Conservation (phyloP, 2,888 invertebrate species). For the Orthosia gothica region DNA sequence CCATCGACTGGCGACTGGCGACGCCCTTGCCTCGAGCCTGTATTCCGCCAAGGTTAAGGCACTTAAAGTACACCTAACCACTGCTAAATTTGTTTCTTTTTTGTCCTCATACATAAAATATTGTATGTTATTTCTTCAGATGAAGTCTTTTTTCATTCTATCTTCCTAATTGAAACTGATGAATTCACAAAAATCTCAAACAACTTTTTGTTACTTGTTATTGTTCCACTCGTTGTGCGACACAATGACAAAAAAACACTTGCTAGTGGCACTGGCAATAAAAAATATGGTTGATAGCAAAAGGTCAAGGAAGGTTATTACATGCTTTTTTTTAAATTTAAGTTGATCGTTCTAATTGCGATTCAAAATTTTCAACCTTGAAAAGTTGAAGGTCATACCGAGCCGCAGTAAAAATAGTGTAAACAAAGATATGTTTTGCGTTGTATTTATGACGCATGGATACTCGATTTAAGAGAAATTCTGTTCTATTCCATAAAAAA, state of each 20-base stretch:
- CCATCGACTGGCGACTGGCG: too few species aligned
- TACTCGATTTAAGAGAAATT: too few species aligned
- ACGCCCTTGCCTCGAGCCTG: too few species aligned
- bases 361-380: constrained; percentile 51
- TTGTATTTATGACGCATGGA: too few species aligned
- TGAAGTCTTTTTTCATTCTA: background rate
- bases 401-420: background rate
- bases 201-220: background rate
- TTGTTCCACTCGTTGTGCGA: background rate
- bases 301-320: constrained; percentile 49
- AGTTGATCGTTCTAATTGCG: constrained; percentile 40
- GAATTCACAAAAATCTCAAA: background rate
- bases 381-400: constrained; percentile 52
- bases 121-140: background rate
- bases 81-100: too few species aligned
- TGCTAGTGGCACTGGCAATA: constrained; percentile 18
- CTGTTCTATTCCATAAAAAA: too few species aligned
- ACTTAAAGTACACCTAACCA: too few species aligned
- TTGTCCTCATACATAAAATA: background rate
- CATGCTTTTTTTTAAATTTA: constrained; percentile 35
- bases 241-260: constrained; percentile 29
- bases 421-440: too few species aligned
- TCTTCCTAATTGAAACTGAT: background rate
- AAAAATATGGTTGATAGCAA: constrained; percentile 25
- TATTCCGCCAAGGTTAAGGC: too few species aligned